Conservation (phyloP, 2,888 invertebrate genomes). For the Adelphocoris suturalis region DNA sequence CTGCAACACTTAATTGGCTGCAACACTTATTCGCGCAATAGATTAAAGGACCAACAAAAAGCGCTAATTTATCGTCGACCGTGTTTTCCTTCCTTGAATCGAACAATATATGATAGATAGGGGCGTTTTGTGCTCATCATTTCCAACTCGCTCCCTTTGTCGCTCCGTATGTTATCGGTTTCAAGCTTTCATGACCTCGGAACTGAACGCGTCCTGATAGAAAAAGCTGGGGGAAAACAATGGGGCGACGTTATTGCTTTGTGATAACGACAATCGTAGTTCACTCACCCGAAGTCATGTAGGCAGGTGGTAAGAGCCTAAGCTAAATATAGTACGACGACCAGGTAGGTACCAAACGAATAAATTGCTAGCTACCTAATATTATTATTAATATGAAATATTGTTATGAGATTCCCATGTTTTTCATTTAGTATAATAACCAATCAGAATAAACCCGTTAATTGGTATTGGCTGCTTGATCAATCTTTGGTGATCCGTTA, state of each 20-base stretch:
- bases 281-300: slow-evolving; percentile 12
- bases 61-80: background rate
- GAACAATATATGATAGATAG: background rate
- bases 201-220: slow-evolving; percentile 10
- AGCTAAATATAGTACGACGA: no score
- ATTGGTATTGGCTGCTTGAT: no score
- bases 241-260: slow-evolving; percentile 11
- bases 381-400: no score
- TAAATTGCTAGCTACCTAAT: no score
- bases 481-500: no score
- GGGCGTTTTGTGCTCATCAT: slow-evolving; percentile 9
- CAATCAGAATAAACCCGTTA: no score
- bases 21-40: no score
- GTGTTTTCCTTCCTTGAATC: background rate
- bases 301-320: background rate
- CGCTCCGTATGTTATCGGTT: slow-evolving; percentile 7
- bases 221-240: slow-evolving; percentile 28
- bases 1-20: no score
- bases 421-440: no score
- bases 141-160: background rate
- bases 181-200: slow-evolving; percentile 16
- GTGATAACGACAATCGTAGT: slow-evolving; percentile 5
- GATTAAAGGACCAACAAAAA: background rate
- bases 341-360: no score
- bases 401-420: no score